Percentiles rank a stretch among this genome's conserved stretches.
Conservation (phyloP, 2,888 invertebrate genomes). For the Agapetus fuscipes region DNA sequence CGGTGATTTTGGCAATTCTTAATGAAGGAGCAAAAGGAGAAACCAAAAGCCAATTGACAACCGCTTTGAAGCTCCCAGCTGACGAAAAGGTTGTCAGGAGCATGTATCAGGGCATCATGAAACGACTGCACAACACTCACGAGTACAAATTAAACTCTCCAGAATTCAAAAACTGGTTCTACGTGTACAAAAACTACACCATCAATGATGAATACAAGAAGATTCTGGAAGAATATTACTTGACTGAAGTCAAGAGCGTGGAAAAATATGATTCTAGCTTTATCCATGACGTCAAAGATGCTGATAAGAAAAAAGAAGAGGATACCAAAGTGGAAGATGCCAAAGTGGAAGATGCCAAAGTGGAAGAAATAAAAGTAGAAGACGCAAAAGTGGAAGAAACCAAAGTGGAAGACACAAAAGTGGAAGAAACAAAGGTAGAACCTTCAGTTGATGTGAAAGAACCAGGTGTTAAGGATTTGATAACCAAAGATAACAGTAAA, state of each 20-base stretch:
- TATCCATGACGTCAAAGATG: conserved; percentile 30
- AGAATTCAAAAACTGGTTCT: conserved; percentile 56
- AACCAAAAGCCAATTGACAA: conserved; percentile 47
- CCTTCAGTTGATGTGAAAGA: conserved; percentile 21
- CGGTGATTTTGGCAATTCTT: conserved; percentile 51
- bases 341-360: conserved; percentile 27
- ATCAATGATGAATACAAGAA: conserved; percentile 51
- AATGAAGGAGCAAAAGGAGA: conserved; percentile 53
- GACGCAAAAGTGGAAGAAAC: conserved; percentile 29
- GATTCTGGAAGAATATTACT: conserved; percentile 47
- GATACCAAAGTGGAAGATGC: conserved; percentile 29
- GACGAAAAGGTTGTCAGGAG: conserved; percentile 38
- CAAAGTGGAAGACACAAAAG: conserved; percentile 28
- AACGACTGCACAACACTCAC: conserved; percentile 40
- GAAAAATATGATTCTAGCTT: conserved; percentile 27
- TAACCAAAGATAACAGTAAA: conserved; percentile 28
- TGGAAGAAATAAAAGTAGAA: conserved; percentile 29
- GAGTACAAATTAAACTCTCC: conserved; percentile 44
- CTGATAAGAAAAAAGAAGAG: conserved; percentile 28
- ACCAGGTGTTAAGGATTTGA: conserved; percentile 22
- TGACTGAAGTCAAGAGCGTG: conserved; percentile 52
- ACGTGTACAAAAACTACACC: conserved; percentile 56
- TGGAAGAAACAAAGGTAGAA: conserved; percentile 32
- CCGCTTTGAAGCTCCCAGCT: conserved; percentile 46
- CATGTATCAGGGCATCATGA: conserved; percentile 41